Conservation (phyloP, 2,113 vertebrate species). For the Pholis gunnellus region DNA sequence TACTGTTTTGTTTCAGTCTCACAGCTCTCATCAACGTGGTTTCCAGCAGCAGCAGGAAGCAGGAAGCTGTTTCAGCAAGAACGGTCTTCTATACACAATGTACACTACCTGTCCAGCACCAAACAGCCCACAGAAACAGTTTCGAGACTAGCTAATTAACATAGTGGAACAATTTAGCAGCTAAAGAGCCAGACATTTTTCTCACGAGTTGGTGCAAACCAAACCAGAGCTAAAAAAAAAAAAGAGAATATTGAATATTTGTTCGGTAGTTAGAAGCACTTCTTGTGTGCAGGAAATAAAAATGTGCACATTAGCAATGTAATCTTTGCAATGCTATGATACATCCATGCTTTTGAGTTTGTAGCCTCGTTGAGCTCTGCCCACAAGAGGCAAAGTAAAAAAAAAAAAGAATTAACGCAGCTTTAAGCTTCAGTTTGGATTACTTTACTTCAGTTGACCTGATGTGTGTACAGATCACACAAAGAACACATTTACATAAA, state of each 20-base stretch:
- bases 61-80: neutral
- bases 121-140: neutral
- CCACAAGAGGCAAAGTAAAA: neutral
- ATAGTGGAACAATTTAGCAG: neutral
- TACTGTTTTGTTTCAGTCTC: neutral
- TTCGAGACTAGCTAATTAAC: neutral
- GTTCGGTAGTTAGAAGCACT: neutral
- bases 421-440: conserved; percentile 10
- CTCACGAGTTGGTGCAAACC: neutral
- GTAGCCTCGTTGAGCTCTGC: neutral
- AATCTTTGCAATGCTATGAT: neutral
- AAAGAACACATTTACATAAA: conserved; percentile 19
- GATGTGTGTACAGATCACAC: conserved; percentile 8
- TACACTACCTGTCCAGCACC: neutral
- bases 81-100: neutral
- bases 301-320: neutral
- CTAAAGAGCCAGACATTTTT: neutral
- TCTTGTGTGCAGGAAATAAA: neutral
- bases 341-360: conserved; percentile 10
- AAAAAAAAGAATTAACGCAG: neutral
- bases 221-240: neutral
- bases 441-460: conserved; percentile 11
- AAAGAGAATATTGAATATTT: neutral
- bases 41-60: neutral
- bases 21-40: neutral